Evolutionary conservation across 2,888 invertebrate genomes (phyloP), one percentile per base, ranked within the genome.

Genomic region (Bembecia ichneumoniformis): DNA sequence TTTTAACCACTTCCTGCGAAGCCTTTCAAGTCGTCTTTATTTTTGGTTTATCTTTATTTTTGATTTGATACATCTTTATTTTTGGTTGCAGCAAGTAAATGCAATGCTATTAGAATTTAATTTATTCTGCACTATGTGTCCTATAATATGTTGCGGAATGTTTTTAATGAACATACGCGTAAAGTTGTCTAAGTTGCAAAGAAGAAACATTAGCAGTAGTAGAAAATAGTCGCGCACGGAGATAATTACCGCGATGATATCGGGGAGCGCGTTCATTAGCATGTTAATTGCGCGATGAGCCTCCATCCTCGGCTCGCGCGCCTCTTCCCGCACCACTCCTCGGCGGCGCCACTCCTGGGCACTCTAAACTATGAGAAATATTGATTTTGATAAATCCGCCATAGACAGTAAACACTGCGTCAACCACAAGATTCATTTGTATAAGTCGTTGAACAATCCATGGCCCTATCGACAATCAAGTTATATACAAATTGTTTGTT

Each of bases 171-270:
- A 7, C 13, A 40, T 40, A 40, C 40, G 40, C 11, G 40, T 40
- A 40, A 14, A 40, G 40, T 40, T 40, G 40, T 40, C 40, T 13
- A 40, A 40, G 14, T 7, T 5, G 40, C 40, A 14, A 14, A 40
- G 40, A 40, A 58, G 58, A 70, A 59, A 66, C 68, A 76, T 79
- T 77, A 75, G 73, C 66, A 73, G 71, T 67, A 61, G 67, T 77
- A 77, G 72, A 76, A 76, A 80, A 82, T 74, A 74, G 77, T 73
- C 71, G 70, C 70, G 67, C 64, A 66, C 71, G 75, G 76, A 76
- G 77, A 77, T 84, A 81, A 84, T 82, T 80, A 82, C 78, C 62
- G 71, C 67, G 84, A 83, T 84, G 78, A 79, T 84, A 84, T 87
- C 86, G 71, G 63, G 71, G 66, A 75, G 66, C 71, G 69, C 72